Base-by-base conservation (phyloP, 2,113 vertebrate species). In the Apus apus region DNA sequence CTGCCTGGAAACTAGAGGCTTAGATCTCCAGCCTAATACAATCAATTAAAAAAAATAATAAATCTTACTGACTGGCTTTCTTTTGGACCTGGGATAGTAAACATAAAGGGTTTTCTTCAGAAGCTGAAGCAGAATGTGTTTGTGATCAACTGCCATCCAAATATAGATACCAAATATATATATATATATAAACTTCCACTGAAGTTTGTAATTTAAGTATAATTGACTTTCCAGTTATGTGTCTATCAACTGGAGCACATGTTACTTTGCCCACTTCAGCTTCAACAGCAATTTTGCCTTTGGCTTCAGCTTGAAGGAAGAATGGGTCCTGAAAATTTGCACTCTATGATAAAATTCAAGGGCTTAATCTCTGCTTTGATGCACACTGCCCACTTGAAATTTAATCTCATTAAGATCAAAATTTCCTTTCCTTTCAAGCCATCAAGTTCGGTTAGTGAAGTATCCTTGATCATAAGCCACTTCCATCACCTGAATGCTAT, bases 371-470 rank as follows among this genome's bases (percentile, higher is more conserved):
- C 74, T 62, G 54, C 62, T 87, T 87, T 87, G 85, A 94, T 85
- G 81, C 70, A 75, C 30, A 85, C 40, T 72, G 73, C 65, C 38
- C 45, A 46, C 27, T 61, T 75, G 17, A 83, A 95, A 91, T 76
- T 85, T 94, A 85, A 96, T 91, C 93, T 82, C 57, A 81, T 91
- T 73, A 95, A 58, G 66, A 91, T 96, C 78, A 97, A 89, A 85
- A 81, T 62, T 85, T 84, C 50, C 38, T 80, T 90, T 88, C 61
- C 61, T 73, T 95, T 92, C 87, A 75, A 96, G 74, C 78, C 36
- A 82, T 87, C 94, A 92, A 12, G 23, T 82, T 62, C 38, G 32
- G 62, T 91, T 92, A 91, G 73, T 36, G n/a, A 94, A 90, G 45
- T 51, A 50, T 82, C 62, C 40, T 72, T 81, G 50, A 82, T 54